Evolutionary conservation across 2,797 vertebrate genomes (phyloP), one percentile per base, ranked within the genome.

Genomic region (Alosa sapidissima): DNA sequence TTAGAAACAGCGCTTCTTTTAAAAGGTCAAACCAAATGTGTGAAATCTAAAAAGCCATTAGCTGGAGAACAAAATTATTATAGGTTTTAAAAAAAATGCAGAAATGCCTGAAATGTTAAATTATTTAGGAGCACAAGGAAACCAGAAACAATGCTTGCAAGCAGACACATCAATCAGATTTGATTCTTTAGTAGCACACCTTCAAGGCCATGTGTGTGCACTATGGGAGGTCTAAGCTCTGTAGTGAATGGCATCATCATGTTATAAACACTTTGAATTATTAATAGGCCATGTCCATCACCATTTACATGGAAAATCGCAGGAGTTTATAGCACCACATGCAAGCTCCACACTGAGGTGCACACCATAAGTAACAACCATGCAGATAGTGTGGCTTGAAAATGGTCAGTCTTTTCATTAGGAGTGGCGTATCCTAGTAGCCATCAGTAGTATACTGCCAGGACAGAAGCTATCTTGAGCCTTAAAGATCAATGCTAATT

Each of bases 391-490:
- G 65, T 36, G 65, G 58, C 58, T 62, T 62, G 58, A 62, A 62
- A 62, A 62, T 24, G 58, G 68, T 75, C 68, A 36, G 45, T 75
- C 68, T 45, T 75, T 75, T 45, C 36, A 75, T 75, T 75, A 75
- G 68, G 68, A 75, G 68, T 33, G 36, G 68, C 68, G 90, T 89
- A 90, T 91, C 90, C 81, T 65, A 84, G 82, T 65, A 84, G 82
- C 87, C 84, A 90, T 91, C 89, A 89, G 85, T 81, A 85, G 85
- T 86, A 88, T 82, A 84, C 87, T 89, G 81, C 81, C 36, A 85
- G 87, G 85, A 89, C 87, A 85, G 87, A 88, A 88, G 85, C 86
- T 83, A 58, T 78, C 68, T 72, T 60, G 81, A 75, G 81, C 86
- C 36, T 81, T 72, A 83, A 82, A 90, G 90, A 85, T 85, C 85